phyloP scores from a whole-genome alignment of 2,113 vertebrate species.

The Amazona guildingii region DNA sequence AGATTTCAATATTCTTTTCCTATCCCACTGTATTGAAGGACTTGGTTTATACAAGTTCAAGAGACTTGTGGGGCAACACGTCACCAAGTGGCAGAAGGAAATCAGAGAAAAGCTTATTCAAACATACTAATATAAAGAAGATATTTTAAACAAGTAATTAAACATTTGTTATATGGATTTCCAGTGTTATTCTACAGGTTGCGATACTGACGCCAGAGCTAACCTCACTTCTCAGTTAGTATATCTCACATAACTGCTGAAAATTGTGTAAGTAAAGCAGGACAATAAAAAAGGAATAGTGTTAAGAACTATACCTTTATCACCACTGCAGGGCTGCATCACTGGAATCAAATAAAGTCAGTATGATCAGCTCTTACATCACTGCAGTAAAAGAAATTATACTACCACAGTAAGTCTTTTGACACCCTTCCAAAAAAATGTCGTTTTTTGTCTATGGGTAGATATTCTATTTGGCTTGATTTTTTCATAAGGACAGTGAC shows the following conservation, averaged over 20 bases:
- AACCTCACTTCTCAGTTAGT: conserved; percentile 7
- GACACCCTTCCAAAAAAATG: too few relatives aligned
- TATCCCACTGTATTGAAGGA: not conserved
- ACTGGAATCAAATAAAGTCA: conserved; percentile 25
- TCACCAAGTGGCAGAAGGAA: not conserved
- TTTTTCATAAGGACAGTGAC: not conserved
- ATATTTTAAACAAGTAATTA: conserved; percentile 28
- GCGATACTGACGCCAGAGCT: not conserved
- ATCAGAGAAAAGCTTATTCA: not conserved
- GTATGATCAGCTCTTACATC: not conserved
- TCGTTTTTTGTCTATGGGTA: not conserved
- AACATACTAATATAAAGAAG: not conserved
- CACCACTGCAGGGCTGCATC: not conserved
- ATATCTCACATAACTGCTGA: not conserved
- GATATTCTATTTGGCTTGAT: not conserved
- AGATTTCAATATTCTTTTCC: not conserved
- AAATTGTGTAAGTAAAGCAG: not conserved
- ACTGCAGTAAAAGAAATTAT: conserved; percentile 1
- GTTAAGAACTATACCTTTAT: conserved; percentile 7
- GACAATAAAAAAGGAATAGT: conserved; percentile 46
- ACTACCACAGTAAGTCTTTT: not conserved
- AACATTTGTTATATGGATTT: conserved; percentile 28
- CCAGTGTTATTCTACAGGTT: conserved; percentile 15
- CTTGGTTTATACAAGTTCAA: not conserved
- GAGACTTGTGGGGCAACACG: not conserved